A percentile compares a stretch with the other conserved stretches of the same genome.
Evolutionary conservation across 2,113 vertebrate species (phyloP).

Genomic region (Jacana jacana): DNA sequence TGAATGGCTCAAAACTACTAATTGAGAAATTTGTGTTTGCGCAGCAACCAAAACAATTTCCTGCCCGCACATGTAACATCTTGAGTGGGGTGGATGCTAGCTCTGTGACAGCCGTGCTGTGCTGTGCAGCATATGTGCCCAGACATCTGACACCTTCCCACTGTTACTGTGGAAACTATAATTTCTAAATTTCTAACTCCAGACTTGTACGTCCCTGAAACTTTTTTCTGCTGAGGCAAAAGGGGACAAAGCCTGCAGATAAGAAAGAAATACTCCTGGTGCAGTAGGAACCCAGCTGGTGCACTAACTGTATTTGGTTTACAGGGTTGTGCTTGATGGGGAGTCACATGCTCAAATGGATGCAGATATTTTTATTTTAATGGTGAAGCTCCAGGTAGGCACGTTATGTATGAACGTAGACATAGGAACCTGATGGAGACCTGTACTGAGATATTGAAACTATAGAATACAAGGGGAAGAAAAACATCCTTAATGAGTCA

Average conservation of each 20-base stretch:
- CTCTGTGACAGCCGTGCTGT: not conserved
- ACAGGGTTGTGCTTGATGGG: not conserved
- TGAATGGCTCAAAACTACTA: not conserved
- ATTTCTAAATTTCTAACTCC: not conserved
- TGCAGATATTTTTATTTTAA: not conserved
- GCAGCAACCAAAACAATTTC: not conserved
- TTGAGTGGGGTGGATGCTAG: not conserved
- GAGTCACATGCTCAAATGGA: not conserved
- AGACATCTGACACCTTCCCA: not conserved
- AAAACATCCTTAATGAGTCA: not conserved
- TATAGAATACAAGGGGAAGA: not conserved
- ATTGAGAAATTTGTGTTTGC: not conserved
- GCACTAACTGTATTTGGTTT: not conserved
- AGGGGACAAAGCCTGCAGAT: not conserved
- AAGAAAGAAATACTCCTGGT: not conserved
- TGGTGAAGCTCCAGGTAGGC: not conserved
- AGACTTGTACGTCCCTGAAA: not conserved
- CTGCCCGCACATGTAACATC: not conserved
- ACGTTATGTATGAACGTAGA: not conserved
- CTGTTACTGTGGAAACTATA: constrained; percentile 30
- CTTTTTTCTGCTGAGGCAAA: not conserved
- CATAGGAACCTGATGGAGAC: not conserved
- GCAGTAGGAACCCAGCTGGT: not conserved
- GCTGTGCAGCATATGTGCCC: not conserved
- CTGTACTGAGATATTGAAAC: not conserved